Evolutionary conservation across 2,113 vertebrate species (phyloP), one percentile per base, ranked within the genome.

Genomic region (Kryptolebias marmoratus): DNA sequence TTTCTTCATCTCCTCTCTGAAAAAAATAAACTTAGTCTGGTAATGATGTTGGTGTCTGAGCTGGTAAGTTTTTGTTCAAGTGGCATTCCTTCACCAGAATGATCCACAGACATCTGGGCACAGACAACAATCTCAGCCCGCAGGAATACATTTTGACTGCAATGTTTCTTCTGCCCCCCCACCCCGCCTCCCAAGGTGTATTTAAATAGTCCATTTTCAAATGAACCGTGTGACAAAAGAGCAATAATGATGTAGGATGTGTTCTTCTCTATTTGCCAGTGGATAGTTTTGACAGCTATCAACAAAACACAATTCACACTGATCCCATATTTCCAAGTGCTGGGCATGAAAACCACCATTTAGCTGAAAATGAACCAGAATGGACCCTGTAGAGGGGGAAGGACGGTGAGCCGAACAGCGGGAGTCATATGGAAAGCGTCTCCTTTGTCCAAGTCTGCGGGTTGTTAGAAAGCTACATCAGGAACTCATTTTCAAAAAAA

Each of bases 31-130:
- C 30, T 39, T 39, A 56, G 18, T 2, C 69, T 72, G 9, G 45
- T 68, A 59, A 49, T 31, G 22, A 44, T 57, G 44, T 55, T 49
- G 56, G 30, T 55, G 45, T 63, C 22, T 60, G 27, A 60, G 48
- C 3, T 56, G 28, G 64, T 36, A 50, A 45, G 32, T 31, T 55
- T 58, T 80, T 59, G 57, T 52, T 68, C 13, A 67, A 11, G 3
- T 55, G 28, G 42, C 36, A 52, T 71, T 75, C 77, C 75, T 80
- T 55, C 79, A 64, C 77, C 61, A 70, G 86, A 88, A 89, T 89
- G 83, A 90, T 80, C 84, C 83, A 75, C 87, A 91, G 91, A 87
- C 81, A 32, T 87, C 65, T 87, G 80, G 82, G 86, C 87, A 91
- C 88, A 87, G 89, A 90, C 73, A 80, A 72, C 49, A 82, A 90